Conservation (phyloP, 2,888 invertebrate species). For the Caenorhabditis macrosperma region DNA sequence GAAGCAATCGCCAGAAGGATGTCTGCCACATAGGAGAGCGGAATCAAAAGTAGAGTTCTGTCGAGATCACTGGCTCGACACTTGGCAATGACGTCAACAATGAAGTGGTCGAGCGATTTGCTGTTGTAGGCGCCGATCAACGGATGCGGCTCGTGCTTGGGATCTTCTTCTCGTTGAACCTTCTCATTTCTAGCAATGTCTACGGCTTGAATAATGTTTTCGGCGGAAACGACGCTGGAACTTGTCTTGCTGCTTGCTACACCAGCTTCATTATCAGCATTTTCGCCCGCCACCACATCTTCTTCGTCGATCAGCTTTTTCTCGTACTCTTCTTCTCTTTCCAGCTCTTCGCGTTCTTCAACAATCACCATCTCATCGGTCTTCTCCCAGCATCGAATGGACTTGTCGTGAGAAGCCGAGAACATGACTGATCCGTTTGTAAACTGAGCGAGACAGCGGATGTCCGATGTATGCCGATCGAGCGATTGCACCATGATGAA, state of each 20-base stretch:
- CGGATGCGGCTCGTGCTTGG: constrained; percentile 84
- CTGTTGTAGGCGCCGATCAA: constrained; percentile 89
- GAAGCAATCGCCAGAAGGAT: constrained; percentile 86
- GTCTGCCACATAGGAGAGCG: constrained; percentile 88
- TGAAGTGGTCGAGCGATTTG: constrained; percentile 87
- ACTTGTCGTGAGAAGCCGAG: constrained; percentile 91
- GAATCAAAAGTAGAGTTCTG: constrained; percentile 90
- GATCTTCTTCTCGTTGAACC: constrained; percentile 61
- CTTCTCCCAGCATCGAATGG: constrained; percentile 89
- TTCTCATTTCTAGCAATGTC: constrained; percentile 84
- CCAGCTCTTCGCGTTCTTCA: constrained; percentile 89
- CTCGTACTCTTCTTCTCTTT: constrained; percentile 80
- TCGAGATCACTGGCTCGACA: constrained; percentile 88
- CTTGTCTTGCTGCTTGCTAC: constrained; percentile 92
- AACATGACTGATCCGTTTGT: constrained; percentile 74
- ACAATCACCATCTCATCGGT: constrained; percentile 92
- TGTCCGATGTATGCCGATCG: constrained; percentile 82
- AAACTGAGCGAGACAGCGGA: constrained; percentile 71
- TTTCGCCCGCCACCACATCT: constrained; percentile 80
- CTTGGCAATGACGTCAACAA: constrained; percentile 86
- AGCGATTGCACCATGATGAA: constrained; percentile 92
- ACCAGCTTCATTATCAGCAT: constrained; percentile 84
- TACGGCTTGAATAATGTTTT: constrained; percentile 92
- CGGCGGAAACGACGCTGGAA: constrained; percentile 84
- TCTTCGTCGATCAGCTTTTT: constrained; percentile 82